Evolutionary conservation across 1,140 invertebrate species (phyloP), one percentile per base, ranked within the genome.

Genomic region (Portunus trituberculatus): DNA sequence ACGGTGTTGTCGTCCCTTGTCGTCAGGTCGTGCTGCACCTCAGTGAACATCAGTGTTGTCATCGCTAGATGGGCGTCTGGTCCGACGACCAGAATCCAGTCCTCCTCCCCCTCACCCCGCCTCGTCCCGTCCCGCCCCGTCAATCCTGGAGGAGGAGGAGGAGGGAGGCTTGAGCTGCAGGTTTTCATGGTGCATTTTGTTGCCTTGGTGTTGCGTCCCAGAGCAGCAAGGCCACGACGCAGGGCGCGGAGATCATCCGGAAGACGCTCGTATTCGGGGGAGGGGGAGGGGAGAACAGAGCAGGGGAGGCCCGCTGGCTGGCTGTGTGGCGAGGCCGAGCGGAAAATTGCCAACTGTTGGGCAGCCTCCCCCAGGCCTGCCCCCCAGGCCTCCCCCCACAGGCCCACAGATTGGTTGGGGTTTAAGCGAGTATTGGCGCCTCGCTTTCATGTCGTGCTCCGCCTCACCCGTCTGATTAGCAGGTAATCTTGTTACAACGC

Each of bases 311-410:
- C 25, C 32, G 45, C 87, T 46, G 87, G 16, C 25, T 32, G 87
- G 16, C 87, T 46, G 39, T 89, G 87, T 89, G 87, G 8, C 39
- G 31, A 89, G 39, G 32, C 39, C 87, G 39, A 46, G 31, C 28
- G 87, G 31, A 89, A 89, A 89, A 89, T 89, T 89, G 32, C 88
- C 45, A 48, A 48, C 88, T 48, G 16, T 87, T 32, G 31, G 83
- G 84, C 84, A 31, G 10, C 31, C 2, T 87, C 84, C 84, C 84
- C 8, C 84, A 25, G 84, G 39, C 16, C 84, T 20, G 2, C 7
- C 76, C 76, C 28, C 20, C 20, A 28, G 76, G 76, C 76, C 1
- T 25, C 20, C 39, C 39, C 39, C 39, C 39, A 4, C 76, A 20
- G 76, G 76, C 20, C 76, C 31, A 32, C 84, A 59, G 89, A 91